Conservation (phyloP, 2,888 invertebrate genomes). For the Tricholauxania praeusta region DNA sequence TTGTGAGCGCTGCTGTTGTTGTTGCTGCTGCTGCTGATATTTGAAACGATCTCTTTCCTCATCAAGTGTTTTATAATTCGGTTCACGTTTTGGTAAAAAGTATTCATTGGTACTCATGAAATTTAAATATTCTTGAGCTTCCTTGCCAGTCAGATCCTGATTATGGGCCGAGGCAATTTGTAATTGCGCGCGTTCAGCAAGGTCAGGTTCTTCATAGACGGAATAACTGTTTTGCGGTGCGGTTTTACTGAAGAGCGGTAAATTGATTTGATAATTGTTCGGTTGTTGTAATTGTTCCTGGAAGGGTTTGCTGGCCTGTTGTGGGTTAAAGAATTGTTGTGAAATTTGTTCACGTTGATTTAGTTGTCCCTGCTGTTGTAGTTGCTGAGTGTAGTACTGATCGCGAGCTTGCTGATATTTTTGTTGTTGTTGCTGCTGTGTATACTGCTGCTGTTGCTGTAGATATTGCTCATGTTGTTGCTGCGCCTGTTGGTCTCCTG, state of each 20-base stretch:
- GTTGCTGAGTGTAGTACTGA: constrained; percentile 36
- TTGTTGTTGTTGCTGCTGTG: constrained; percentile 28
- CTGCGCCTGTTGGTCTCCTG: constrained; percentile 38
- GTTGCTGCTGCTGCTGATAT: constrained; percentile 48
- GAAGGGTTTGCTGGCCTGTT: neutral
- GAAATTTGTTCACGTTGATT: neutral
- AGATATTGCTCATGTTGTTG: constrained; percentile 45
- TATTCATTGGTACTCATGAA: constrained; percentile 65
- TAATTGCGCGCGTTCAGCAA: neutral
- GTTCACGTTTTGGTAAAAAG: constrained; percentile 62
- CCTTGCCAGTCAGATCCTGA: constrained; percentile 50
- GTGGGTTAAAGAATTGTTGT: neutral
- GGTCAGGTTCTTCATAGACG: constrained; percentile 59
- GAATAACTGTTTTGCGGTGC: constrained; percentile 41
- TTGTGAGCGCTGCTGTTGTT: constrained; percentile 45
- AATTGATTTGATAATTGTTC: neutral
- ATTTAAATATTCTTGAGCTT: constrained; percentile 62
- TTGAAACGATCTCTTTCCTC: constrained; percentile 51
- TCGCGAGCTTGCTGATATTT: constrained; percentile 31
- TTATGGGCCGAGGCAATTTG: neutral
- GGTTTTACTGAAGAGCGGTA: constrained; percentile 28
- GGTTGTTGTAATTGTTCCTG: constrained; percentile 12
- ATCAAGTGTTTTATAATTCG: constrained; percentile 61
- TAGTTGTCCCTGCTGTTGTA: constrained; percentile 24
- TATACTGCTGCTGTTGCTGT: constrained; percentile 39